These are phyloP conservation scores for Anguilla pacifica DNA, from an alignment of 2,797 vertebrate species.

Conservation along the genomic window DNA sequence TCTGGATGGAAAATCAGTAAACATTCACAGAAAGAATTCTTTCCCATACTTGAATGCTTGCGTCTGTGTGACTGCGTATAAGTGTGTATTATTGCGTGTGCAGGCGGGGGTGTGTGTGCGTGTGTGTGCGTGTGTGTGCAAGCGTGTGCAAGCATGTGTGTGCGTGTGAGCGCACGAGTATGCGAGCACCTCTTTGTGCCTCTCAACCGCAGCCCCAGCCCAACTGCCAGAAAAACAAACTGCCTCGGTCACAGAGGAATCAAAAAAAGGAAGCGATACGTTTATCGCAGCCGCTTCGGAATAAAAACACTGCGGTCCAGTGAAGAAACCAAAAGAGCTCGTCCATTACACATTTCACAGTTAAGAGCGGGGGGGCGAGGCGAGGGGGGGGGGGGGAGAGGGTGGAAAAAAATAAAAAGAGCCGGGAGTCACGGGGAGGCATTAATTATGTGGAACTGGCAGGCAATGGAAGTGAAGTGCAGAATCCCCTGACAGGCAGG, in stretches of 20 bases:
- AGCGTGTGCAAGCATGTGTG: constrained; percentile 23
- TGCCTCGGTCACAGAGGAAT: constrained; percentile 18
- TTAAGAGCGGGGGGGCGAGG: constrained; percentile 24
- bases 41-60: background rate
- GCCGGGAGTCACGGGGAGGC: constrained; percentile 48
- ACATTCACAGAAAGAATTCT: background rate
- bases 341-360: constrained; percentile 25
- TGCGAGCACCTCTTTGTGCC: background rate
- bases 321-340: constrained; percentile 24
- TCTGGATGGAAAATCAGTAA: background rate
- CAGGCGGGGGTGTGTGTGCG: constrained; percentile 1
- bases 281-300: constrained; percentile 28
- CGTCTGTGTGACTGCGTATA: background rate
- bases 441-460: constrained; percentile 66
- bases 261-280: constrained; percentile 25
- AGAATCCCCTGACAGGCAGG: constrained; percentile 62
- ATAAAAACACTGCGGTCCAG: constrained; percentile 25
- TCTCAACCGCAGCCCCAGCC: constrained; percentile 2
- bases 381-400: background rate
- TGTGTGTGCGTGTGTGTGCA: background rate
- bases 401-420: constrained; percentile 19
- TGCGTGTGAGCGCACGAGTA: background rate
- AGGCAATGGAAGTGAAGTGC: constrained; percentile 59
- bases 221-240: constrained; percentile 29
- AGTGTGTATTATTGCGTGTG: background rate